These are phyloP conservation scores for Caenorhabditis sp. DNA, from an alignment of 2,888 invertebrate genomes.

Conservation along the genomic window DNA sequence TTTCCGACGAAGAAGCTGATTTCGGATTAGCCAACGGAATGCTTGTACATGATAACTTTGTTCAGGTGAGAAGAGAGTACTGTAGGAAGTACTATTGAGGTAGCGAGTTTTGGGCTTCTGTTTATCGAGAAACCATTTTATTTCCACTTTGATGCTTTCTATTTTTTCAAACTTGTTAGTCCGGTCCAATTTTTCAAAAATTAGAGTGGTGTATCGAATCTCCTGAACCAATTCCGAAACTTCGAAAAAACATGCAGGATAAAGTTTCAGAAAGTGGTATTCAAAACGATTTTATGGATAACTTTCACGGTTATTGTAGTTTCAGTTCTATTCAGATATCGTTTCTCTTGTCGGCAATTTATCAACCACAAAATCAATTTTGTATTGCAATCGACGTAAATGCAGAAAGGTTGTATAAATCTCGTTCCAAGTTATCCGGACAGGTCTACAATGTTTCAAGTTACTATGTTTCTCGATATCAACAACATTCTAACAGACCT, in stretches of 20 bases:
- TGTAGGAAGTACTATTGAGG: background rate
- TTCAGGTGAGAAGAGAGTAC: constrained; percentile 27
- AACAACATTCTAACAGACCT: constrained; percentile 39
- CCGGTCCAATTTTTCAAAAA: too few relatives aligned
- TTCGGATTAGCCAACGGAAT: constrained; percentile 47
- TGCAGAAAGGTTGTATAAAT: constrained; percentile 3
- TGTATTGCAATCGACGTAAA: constrained; percentile 59
- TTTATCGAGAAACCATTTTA: background rate
- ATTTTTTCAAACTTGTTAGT: too few relatives aligned
- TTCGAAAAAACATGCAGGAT: too few relatives aligned
- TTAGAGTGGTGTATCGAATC: too few relatives aligned
- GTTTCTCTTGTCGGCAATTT: constrained; percentile 55
- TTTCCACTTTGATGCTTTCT: background rate
- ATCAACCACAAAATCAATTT: constrained; percentile 65
- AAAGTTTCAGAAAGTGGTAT: too few relatives aligned
- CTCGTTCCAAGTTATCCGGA: background rate
- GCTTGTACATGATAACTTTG: constrained; percentile 34
- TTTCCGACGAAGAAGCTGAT: constrained; percentile 31
- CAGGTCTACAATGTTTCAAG: constrained; percentile 12
- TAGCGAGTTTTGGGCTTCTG: background rate
- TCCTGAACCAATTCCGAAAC: too few relatives aligned
- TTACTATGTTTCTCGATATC: constrained; percentile 50
- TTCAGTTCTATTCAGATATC: constrained; percentile 39
- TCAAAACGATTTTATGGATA: too few relatives aligned
- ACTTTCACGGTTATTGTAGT: too few relatives aligned